A percentile compares a stretch with the other conserved stretches of the same genome.
phyloP scores from a whole-genome alignment of 2,888 invertebrate species.

The Leucophenga montana region DNA sequence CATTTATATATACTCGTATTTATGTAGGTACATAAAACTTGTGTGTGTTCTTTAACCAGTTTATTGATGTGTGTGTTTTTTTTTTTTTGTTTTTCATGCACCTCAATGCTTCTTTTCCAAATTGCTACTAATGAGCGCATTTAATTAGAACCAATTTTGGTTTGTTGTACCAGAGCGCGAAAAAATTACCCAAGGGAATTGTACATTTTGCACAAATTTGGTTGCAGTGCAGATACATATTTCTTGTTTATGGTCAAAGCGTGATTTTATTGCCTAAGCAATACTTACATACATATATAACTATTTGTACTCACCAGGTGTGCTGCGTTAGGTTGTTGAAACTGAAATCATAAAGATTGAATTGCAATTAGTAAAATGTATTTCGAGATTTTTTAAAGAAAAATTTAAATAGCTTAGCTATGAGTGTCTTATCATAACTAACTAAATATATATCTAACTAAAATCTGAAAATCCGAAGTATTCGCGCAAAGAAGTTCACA shows the following conservation, averaged over 20 bases:
- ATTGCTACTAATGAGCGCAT: conserved; percentile 58
- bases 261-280: too few relatives aligned
- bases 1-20: neutral
- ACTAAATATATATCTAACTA: too few relatives aligned
- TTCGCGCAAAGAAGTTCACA: too few relatives aligned
- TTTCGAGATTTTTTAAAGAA: neutral
- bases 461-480: too few relatives aligned
- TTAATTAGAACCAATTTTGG: conserved; percentile 14
- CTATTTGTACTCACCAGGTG: conserved; percentile 20
- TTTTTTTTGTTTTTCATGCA: too few relatives aligned
- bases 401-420: neutral
- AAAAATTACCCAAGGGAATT: conserved; percentile 1
- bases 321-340: neutral
- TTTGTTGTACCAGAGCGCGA: neutral
- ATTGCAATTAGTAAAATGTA: neutral
- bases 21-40: neutral
- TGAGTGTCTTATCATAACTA: too few relatives aligned
- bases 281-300: too few relatives aligned
- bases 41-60: conserved; percentile 24
- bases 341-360: neutral
- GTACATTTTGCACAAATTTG: neutral
- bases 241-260: neutral
- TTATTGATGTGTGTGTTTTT: too few relatives aligned
- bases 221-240: neutral
- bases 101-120: conserved; percentile 43